A percentile compares a stretch with the other conserved stretches of the same genome.
Evolutionary conservation across 2,888 invertebrate genomes (phyloP).

Genomic region (Periphyllus acericola): DNA sequence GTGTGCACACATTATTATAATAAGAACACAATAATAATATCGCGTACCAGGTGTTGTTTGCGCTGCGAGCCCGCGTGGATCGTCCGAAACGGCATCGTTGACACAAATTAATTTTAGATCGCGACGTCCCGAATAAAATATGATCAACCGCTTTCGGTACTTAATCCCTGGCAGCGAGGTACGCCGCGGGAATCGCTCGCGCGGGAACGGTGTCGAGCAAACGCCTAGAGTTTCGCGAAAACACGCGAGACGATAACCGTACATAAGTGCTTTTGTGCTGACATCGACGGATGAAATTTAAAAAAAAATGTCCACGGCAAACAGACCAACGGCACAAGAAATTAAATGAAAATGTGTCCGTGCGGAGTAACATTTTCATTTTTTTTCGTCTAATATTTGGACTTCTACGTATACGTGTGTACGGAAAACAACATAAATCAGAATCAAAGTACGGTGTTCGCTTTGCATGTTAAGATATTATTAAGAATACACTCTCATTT

Average conservation of each 20-base stretch:
- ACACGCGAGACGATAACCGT: background rate
- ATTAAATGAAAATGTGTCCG: too few relatives aligned
- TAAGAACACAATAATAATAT: background rate
- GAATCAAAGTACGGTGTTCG: background rate
- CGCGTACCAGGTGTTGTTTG: background rate
- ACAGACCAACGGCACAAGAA: too few relatives aligned
- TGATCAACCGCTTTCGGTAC: background rate
- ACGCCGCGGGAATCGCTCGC: too few relatives aligned
- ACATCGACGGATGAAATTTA: background rate
- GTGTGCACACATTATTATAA: background rate
- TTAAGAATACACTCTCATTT: background rate
- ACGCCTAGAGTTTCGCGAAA: background rate
- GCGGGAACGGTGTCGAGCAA: background rate
- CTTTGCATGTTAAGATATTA: background rate
- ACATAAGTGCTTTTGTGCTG: background rate
- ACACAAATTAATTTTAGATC: constrained; percentile 10
- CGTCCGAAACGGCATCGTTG: background rate
- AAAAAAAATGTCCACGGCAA: too few relatives aligned
- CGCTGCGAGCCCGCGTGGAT: background rate
- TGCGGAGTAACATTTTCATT: too few relatives aligned
- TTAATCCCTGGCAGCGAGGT: too few relatives aligned
- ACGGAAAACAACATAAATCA: background rate
- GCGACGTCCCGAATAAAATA: background rate
- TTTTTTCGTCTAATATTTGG: too few relatives aligned
- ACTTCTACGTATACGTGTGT: background rate